These are phyloP conservation scores for Drosophila monieri DNA, from an alignment of 2,888 invertebrate genomes.

Conservation along the genomic window DNA sequence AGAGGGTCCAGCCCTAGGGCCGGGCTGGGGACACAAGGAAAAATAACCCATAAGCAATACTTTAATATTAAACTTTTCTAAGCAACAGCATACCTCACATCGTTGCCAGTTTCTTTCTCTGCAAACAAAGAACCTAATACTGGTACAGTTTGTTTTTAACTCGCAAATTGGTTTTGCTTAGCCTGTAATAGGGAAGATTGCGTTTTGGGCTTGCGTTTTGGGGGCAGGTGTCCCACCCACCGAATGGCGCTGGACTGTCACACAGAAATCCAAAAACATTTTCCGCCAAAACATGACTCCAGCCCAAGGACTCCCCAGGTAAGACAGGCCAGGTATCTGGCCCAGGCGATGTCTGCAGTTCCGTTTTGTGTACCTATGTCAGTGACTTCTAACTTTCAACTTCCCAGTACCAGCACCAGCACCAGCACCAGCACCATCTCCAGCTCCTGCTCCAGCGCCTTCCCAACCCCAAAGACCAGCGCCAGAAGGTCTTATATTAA, in stretches of 20 bases:
- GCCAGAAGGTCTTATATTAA: conserved; percentile 73
- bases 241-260: conserved; percentile 58
- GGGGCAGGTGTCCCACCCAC: conserved; percentile 34
- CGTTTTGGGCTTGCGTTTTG: conserved; percentile 1
- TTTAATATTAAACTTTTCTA: background rate
- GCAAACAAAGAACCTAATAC: conserved; percentile 19
- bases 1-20: conserved; percentile 36
- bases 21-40: conserved; percentile 26
- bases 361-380: conserved; percentile 76
- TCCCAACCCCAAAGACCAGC: conserved; percentile 21
- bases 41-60: conserved; percentile 18
- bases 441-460: background rate
- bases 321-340: conserved; percentile 26
- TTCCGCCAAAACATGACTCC: conserved; percentile 60
- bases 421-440: background rate
- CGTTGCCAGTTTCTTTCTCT: background rate
- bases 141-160: conserved; percentile 72
- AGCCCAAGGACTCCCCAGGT: conserved; percentile 29
- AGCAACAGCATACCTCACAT: conserved; percentile 13
- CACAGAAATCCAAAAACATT: conserved; percentile 57
- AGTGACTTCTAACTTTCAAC: conserved; percentile 31
- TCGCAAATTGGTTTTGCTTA: conserved; percentile 74
- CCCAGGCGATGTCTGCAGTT: conserved; percentile 65
- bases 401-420: background rate
- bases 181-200: conserved; percentile 26